phyloP scores from a whole-genome alignment of 1,140 invertebrate genomes.

The Ruditapes philippinarum region DNA sequence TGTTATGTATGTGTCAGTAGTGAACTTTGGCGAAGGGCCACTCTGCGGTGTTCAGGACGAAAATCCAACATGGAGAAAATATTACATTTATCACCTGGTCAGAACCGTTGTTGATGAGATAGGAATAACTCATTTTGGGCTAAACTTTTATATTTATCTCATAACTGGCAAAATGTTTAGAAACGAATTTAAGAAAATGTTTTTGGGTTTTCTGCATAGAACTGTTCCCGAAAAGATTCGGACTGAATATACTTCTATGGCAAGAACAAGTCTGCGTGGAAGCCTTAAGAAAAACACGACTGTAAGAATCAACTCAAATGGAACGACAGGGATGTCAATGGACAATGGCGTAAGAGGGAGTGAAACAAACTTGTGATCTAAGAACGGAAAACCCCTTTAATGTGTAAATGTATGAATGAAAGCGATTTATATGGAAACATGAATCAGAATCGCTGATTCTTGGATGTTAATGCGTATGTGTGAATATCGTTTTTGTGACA shows the following conservation, averaged over 20 bases:
- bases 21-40: slow-evolving; percentile 44
- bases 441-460: too few species aligned
- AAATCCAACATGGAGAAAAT: slow-evolving; percentile 72
- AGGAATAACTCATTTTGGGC: slow-evolving; percentile 85
- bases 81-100: slow-evolving; percentile 77
- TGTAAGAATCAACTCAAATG: slow-evolving; percentile 72
- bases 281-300: slow-evolving; percentile 65
- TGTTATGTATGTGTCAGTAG: slow-evolving; percentile 70
- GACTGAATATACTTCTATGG: slow-evolving; percentile 76
- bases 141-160: slow-evolving; percentile 85
- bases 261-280: slow-evolving; percentile 63
- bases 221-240: slow-evolving; percentile 66
- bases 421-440: too few species aligned
- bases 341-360: background rate
- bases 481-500: too few species aligned
- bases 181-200: slow-evolving; percentile 79
- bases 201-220: slow-evolving; percentile 65
- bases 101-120: slow-evolving; percentile 83
- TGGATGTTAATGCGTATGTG: too few species aligned
- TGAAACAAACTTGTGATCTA: slow-evolving; percentile 36
- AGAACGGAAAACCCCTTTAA: too few species aligned
- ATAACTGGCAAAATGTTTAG: slow-evolving; percentile 85
- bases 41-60: slow-evolving; percentile 10
- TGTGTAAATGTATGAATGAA: too few species aligned
- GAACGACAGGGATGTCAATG: background rate